Percentiles rank a stretch among this genome's conserved stretches.
These are phyloP conservation scores for Crotophaga sulcirostris DNA, from an alignment of 2,113 vertebrate genomes.

Conservation along the genomic window DNA sequence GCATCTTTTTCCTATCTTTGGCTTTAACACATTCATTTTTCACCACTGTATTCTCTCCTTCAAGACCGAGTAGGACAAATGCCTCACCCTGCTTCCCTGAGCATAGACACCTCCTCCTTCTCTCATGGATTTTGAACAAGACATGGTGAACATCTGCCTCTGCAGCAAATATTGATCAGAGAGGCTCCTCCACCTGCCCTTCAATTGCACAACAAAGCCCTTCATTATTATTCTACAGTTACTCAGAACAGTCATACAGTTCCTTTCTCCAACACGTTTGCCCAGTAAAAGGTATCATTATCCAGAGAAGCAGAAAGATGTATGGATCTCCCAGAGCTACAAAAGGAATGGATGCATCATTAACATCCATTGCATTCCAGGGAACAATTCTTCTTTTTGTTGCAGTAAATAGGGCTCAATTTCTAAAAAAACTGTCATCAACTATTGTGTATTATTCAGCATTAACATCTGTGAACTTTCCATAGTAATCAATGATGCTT, in stretches of 20 bases:
- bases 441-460: not conserved
- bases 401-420: not conserved
- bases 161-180: not conserved
- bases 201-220: constrained; percentile 17
- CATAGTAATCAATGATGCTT: not conserved
- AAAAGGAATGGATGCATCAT: not conserved
- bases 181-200: not conserved
- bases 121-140: not conserved
- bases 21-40: not conserved
- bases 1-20: not conserved
- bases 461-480: not conserved
- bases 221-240: constrained; percentile 17
- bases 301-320: not conserved
- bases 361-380: not conserved
- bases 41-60: not conserved
- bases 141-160: not conserved
- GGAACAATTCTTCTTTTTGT: not conserved
- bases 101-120: not conserved
- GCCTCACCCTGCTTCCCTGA: not conserved
- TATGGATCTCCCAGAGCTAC: not conserved
- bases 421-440: not conserved
- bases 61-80: not conserved
- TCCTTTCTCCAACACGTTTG: not conserved
- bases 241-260: not conserved
- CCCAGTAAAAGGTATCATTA: not conserved